Percentiles rank a stretch among this genome's conserved stretches.
Evolutionary conservation across 2,113 vertebrate species (phyloP).

Genomic region (Misgurnus anguillicaudatus): DNA sequence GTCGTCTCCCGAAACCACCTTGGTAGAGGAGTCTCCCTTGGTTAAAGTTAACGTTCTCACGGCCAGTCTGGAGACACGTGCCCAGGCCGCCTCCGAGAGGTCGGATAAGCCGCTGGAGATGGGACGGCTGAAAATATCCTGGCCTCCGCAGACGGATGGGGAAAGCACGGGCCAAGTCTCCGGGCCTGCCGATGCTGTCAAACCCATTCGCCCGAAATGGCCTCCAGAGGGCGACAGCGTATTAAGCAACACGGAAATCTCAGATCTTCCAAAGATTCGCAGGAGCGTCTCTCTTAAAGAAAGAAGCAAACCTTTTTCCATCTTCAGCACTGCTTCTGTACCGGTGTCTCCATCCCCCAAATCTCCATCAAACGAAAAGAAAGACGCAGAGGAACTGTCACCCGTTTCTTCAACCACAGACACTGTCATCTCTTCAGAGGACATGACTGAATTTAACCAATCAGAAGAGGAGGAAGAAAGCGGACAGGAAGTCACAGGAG

Average conservation of each 20-base stretch:
- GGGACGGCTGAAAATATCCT: constrained; percentile 89
- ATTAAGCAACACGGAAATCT: constrained; percentile 69
- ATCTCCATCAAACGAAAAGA: constrained; percentile 57
- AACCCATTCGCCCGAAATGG: constrained; percentile 85
- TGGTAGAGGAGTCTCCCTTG: constrained; percentile 88
- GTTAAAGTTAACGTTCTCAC: constrained; percentile 88
- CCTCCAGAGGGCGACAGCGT: constrained; percentile 85
- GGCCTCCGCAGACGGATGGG: constrained; percentile 80
- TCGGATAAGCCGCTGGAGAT: constrained; percentile 77
- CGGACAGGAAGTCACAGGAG: not conserved
- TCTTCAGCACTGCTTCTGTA: constrained; percentile 51
- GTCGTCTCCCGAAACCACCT: constrained; percentile 67
- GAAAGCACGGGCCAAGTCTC: constrained; percentile 47
- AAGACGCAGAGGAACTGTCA: constrained; percentile 46
- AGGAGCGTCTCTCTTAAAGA: constrained; percentile 86
- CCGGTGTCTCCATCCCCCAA: constrained; percentile 56
- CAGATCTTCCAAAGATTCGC: constrained; percentile 78
- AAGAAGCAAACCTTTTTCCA: constrained; percentile 82
- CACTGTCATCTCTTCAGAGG: constrained; percentile 1
- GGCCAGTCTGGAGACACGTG: constrained; percentile 89
- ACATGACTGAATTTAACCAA: constrained; percentile 13
- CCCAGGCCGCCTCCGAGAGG: constrained; percentile 51
- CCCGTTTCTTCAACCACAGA: constrained; percentile 8
- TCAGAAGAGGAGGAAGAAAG: constrained; percentile 22
- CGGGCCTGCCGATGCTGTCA: constrained; percentile 71